Percentiles rank a stretch among this genome's conserved stretches.
Conservation (phyloP, 2,113 vertebrate genomes). For the Meles meles region DNA sequence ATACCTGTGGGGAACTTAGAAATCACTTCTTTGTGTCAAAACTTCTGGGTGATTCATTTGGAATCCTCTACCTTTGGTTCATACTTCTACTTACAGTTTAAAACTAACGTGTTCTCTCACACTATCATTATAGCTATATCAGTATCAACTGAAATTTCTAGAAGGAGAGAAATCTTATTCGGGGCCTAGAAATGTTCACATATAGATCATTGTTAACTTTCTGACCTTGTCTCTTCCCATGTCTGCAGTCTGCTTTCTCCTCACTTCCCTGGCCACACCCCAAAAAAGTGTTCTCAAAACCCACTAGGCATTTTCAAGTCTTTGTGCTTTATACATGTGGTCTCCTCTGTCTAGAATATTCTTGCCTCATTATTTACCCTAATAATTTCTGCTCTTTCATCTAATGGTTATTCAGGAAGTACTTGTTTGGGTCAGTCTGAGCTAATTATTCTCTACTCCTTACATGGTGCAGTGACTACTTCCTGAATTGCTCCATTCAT, state of each 20-base stretch:
- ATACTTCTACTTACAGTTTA: neutral
- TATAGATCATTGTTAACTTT: neutral
- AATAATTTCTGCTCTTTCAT: neutral
- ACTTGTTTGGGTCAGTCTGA: neutral
- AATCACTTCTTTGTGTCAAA: neutral
- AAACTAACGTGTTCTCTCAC: neutral
- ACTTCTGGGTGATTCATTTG: neutral
- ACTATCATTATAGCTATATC: neutral
- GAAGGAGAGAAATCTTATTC: neutral
- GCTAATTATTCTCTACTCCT: neutral
- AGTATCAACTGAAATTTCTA: neutral
- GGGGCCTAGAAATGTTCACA: neutral
- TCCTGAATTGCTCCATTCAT: fast-evolving
- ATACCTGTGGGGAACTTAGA: neutral
- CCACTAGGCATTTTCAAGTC: neutral
- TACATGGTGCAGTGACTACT: neutral
- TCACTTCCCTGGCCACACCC: neutral
- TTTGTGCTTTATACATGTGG: neutral
- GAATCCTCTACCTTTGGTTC: neutral
- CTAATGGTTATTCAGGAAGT: neutral
- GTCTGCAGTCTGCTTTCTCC: neutral
- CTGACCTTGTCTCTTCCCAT: neutral
- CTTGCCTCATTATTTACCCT: neutral
- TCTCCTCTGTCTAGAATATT: neutral
- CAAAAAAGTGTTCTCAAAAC: neutral